phyloP scores from a whole-genome alignment of 2,888 invertebrate genomes.

The Lampropteryx suffumata region DNA sequence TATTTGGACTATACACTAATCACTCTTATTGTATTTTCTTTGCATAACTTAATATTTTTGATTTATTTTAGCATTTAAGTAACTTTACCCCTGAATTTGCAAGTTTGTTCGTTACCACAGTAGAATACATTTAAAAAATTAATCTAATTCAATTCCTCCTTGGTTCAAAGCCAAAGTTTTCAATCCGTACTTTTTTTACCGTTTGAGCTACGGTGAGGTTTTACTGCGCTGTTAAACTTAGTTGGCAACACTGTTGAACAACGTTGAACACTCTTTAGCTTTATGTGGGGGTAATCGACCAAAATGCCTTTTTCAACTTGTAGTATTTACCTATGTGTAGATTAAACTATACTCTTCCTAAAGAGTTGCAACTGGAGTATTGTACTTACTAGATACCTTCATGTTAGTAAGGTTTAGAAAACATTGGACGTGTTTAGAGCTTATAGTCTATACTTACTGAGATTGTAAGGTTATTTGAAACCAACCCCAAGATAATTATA shows the following conservation, averaged over 20 bases:
- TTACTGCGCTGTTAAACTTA: conserved; percentile 44
- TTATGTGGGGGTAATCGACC: conserved; percentile 35
- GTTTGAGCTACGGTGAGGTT: conserved; percentile 22
- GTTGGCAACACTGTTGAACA: conserved; percentile 41
- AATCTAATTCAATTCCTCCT: conserved; percentile 13
- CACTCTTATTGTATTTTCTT: too few relatives aligned
- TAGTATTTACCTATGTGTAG: not conserved
- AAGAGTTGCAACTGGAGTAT: not conserved
- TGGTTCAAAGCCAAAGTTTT: conserved; percentile 29
- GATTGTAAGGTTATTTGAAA: too few relatives aligned
- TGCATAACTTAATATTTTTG: too few relatives aligned
- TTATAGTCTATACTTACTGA: too few relatives aligned
- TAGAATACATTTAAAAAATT: not conserved
- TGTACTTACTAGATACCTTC: too few relatives aligned
- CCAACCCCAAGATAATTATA: too few relatives aligned
- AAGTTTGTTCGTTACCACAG: too few relatives aligned
- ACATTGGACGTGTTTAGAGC: too few relatives aligned
- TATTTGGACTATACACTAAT: too few relatives aligned
- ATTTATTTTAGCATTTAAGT: too few relatives aligned
- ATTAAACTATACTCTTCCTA: not conserved
- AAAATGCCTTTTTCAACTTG: conserved; percentile 15
- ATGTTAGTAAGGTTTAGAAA: too few relatives aligned
- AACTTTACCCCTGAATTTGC: too few relatives aligned
- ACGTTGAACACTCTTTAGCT: conserved; percentile 40
- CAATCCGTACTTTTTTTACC: conserved; percentile 32